Conservation (phyloP, 2,113 vertebrate genomes). For the Phylloscopus trochiloides region DNA sequence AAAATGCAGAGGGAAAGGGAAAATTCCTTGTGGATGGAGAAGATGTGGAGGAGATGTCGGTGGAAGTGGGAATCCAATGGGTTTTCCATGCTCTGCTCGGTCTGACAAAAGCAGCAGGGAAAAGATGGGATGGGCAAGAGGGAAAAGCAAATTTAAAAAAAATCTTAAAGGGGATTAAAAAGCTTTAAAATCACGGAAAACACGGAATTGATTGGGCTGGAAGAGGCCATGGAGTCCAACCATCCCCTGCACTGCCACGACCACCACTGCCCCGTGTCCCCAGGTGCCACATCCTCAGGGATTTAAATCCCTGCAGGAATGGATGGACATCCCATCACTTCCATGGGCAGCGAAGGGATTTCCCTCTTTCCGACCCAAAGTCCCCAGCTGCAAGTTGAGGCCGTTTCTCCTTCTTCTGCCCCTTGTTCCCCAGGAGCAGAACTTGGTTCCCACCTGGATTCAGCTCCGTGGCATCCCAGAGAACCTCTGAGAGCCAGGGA, state of each 20-base stretch:
- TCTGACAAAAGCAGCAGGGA: not conserved
- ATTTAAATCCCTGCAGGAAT: not conserved
- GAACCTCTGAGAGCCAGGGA: not conserved
- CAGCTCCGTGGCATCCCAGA: not conserved
- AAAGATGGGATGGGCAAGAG: not conserved
- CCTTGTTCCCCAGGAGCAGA: not conserved
- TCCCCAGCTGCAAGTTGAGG: fast-evolving
- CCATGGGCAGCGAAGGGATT: not conserved
- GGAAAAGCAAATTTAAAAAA: not conserved
- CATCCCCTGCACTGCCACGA: not conserved
- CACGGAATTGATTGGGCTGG: not conserved
- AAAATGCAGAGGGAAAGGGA: not conserved
- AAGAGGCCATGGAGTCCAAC: not conserved
- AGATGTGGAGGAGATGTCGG: not conserved
- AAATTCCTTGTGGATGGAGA: not conserved
- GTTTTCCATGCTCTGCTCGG: not conserved
- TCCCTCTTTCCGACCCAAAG: not conserved
- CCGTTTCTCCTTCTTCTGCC: fast-evolving
- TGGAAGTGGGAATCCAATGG: not conserved
- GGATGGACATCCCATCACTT: not conserved
- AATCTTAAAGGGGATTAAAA: no score
- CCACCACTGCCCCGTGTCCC: fast-evolving
- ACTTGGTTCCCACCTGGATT: not conserved
- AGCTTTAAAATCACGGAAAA: not conserved
- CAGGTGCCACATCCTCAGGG: not conserved